Percentiles rank a stretch among this genome's conserved stretches.
phyloP scores from a whole-genome alignment of 2,113 vertebrate species.

The Vulpes ferrilata region DNA sequence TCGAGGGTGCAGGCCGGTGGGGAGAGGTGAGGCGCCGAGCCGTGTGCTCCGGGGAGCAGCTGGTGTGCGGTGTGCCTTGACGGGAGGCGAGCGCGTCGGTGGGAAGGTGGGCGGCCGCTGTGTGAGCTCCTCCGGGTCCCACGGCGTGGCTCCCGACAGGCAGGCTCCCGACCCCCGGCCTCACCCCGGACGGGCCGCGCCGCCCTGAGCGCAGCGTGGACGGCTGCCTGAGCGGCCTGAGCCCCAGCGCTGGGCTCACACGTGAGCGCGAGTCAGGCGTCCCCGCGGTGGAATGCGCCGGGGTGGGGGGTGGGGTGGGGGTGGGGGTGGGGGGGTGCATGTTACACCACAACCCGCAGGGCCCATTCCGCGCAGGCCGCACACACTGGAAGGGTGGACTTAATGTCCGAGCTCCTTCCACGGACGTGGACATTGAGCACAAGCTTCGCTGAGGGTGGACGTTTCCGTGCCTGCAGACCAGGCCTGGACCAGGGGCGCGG shows the following conservation, averaged over 20 bases:
- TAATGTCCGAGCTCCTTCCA: background rate
- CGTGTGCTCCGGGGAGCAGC: background rate
- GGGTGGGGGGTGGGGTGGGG: background rate
- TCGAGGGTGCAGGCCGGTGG: constrained; percentile 42
- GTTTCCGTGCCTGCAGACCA: background rate
- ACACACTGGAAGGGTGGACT: background rate
- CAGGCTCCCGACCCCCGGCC: too few relatives aligned
- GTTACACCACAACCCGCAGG: too few relatives aligned
- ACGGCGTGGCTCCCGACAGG: too few relatives aligned
- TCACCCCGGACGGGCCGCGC: too few relatives aligned
- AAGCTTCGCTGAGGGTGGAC: background rate
- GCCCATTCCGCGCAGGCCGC: background rate
- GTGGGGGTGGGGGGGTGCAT: too few relatives aligned
- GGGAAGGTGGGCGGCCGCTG: too few relatives aligned
- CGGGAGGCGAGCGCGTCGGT: too few relatives aligned
- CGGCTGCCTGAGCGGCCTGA: too few relatives aligned
- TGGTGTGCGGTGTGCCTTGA: too few relatives aligned
- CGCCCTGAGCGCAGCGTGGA: too few relatives aligned
- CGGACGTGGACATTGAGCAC: background rate
- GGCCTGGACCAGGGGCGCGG: background rate
- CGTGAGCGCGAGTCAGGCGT: constrained; percentile 17
- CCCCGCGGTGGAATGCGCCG: constrained; percentile 7
- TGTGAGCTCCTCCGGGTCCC: too few relatives aligned
- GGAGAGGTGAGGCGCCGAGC: background rate
- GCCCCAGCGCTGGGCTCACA: background rate